phyloP scores from a whole-genome alignment of 2,797 vertebrate genomes.

The Pelochelys cantorii region DNA sequence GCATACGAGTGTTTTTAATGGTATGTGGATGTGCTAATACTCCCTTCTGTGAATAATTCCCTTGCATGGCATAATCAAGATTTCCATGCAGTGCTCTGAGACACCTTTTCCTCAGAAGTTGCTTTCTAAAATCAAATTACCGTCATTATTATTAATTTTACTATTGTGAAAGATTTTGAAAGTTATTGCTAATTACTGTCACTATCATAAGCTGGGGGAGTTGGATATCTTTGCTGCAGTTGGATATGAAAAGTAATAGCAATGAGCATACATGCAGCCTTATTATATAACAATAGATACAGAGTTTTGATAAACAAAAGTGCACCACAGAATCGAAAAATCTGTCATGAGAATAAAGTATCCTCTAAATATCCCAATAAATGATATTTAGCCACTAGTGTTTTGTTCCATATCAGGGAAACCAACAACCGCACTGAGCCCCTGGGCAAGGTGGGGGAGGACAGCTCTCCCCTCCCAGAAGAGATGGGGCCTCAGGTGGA shows the following conservation, averaged over 20 bases:
- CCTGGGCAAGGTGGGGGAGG: too few relatives aligned
- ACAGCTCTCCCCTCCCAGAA: too few relatives aligned
- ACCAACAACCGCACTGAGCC: too few relatives aligned
- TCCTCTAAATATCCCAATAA: neutral
- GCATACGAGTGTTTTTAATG: slow-evolving; percentile 65
- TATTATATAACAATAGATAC: neutral
- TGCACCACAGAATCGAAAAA: neutral
- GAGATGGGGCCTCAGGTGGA: too few relatives aligned
- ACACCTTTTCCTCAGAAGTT: slow-evolving; percentile 57
- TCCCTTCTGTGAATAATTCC: slow-evolving; percentile 61
- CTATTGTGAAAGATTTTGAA: slow-evolving; percentile 63
- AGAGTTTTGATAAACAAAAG: neutral
- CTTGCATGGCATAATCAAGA: slow-evolving; percentile 59
- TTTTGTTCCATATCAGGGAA: neutral
- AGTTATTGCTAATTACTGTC: slow-evolving; percentile 61
- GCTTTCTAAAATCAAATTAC: slow-evolving; percentile 67
- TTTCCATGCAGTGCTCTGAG: slow-evolving; percentile 50
- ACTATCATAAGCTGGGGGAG: slow-evolving; percentile 16
- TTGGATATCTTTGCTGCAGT: neutral
- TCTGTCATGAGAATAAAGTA: neutral
- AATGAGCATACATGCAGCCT: neutral
- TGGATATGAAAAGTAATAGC: neutral
- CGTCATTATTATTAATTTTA: slow-evolving; percentile 73
- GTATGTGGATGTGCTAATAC: slow-evolving; percentile 63
- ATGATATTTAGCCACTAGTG: neutral